Conservation (phyloP, 1,140 invertebrate genomes). For the Lycorma delicatula region DNA sequence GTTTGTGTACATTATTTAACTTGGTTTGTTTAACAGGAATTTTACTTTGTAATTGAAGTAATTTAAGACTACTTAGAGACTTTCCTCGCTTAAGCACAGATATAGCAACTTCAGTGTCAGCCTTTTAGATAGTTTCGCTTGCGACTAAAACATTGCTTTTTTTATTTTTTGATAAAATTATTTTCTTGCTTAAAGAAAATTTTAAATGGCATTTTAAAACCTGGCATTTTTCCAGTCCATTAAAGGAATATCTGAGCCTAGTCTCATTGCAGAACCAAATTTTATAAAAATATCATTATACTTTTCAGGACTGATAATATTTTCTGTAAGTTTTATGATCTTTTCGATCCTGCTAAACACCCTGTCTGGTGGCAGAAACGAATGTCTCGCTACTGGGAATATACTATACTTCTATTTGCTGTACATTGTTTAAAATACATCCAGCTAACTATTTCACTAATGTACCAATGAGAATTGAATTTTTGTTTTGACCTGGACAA, state of each 20-base stretch:
- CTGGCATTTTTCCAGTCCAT: slow-evolving; percentile 14
- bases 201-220: slow-evolving; percentile 19
- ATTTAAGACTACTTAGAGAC: too few relatives aligned
- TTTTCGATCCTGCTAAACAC: slow-evolving; percentile 33
- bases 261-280: slow-evolving; percentile 12
- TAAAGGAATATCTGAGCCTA: not conserved
- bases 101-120: not conserved
- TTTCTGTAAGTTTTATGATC: slow-evolving; percentile 24
- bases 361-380: slow-evolving; percentile 30
- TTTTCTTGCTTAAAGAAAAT: slow-evolving; percentile 19
- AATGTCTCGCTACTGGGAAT: slow-evolving; percentile 29
- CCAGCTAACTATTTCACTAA: slow-evolving; percentile 25
- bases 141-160: not conserved
- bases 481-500: slow-evolving; percentile 34
- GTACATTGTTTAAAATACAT: slow-evolving; percentile 22
- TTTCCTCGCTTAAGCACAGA: too few relatives aligned
- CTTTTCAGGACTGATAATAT: slow-evolving; percentile 16
- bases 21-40: too few relatives aligned
- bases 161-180: slow-evolving; percentile 10
- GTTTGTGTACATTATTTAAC: too few relatives aligned
- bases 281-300: slow-evolving; percentile 19
- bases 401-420: slow-evolving; percentile 25
- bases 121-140: not conserved
- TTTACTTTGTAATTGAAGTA: too few relatives aligned
- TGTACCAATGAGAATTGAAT: slow-evolving; percentile 29